phyloP scores from a whole-genome alignment of 2,113 vertebrate genomes.

The Labeo rohita region DNA sequence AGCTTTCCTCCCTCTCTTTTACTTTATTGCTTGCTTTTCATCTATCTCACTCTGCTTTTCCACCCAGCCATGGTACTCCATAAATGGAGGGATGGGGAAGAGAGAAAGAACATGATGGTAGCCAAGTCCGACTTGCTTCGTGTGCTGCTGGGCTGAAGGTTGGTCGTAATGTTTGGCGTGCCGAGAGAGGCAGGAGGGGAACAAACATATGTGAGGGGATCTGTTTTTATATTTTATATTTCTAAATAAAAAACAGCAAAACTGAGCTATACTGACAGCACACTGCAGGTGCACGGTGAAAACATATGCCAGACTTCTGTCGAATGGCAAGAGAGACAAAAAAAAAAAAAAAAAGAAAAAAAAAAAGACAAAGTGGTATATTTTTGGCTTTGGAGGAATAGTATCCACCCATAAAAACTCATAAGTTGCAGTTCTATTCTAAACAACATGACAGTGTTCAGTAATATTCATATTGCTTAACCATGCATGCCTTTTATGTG shows the following conservation, averaged over 20 bases:
- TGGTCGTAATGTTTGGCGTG: neutral
- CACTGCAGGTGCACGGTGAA: conserved; percentile 20
- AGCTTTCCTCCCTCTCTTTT: conserved; percentile 36
- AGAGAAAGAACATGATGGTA: neutral
- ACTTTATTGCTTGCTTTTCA: conserved; percentile 19
- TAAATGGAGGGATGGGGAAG: neutral
- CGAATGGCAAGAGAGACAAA: neutral
- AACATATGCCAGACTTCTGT: neutral
- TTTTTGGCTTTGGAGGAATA: neutral
- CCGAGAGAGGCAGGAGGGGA: neutral
- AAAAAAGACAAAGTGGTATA: neutral
- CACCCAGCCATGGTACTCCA: neutral
- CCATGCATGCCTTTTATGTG: no score
- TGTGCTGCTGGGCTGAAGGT: neutral
- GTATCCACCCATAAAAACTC: neutral
- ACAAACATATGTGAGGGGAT: neutral
- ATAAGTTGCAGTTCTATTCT: neutral
- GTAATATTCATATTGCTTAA: no score
- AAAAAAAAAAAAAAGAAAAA: conserved; percentile 22
- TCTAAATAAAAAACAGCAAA: neutral
- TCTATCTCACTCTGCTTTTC: conserved; percentile 3
- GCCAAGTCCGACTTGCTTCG: neutral
- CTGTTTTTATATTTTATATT: conserved; percentile 11
- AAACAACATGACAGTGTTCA: no score
- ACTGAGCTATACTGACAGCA: conserved; percentile 6